Base-by-base conservation (phyloP, 1,140 invertebrate genomes). In the Drosophila arawakana region DNA sequence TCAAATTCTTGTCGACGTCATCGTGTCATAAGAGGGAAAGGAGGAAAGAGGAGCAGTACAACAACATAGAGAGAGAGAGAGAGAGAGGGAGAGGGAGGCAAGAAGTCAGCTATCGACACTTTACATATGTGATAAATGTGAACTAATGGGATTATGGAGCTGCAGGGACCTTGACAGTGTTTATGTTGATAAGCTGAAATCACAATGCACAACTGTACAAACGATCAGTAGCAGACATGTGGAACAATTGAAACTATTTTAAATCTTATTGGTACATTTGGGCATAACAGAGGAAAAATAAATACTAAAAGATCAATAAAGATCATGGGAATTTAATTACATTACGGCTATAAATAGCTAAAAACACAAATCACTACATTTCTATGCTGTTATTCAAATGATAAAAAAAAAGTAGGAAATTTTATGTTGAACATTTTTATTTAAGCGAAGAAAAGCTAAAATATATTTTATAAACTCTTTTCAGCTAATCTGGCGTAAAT, bases 1-100 rank as follows among this genome's bases (percentile, higher is more conserved):
- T 75, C 68, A 63, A 69, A 55, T 85, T 81, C 75, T 73, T 73
- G 63, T 65, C 52, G 18, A 73, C 78, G 81, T 83, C 80, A 84
- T 75, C 60, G 54, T 59, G 9, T 41, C 10, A 52, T 34, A 39
- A 11, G 39, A 7, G 50, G 55, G 9, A 54, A 39, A 11, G 39
- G 5, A 43, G 55, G 9, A 54, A 57, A 41, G 54, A 57, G 54
- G 1, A 57, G 9, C 35, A 37, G 34, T 30, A 47, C 69, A 52
- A 62, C 50, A 47, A 70, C 54, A 74, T 66, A 55, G 65, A 71
- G 25, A 30, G 2, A 30, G 25, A 30, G 25, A 15, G 25, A 49
- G 30, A 34, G 25, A 34, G 50, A 54, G 47, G 3, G 11, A n/a
- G 15, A 9, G n/a, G n/a, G 18, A 21, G n/a, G 3, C 15, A 34